Evolutionary conservation across 1,140 invertebrate genomes (phyloP), one percentile per base, ranked within the genome.

Genomic region (Ditylenchus dipsaci): DNA sequence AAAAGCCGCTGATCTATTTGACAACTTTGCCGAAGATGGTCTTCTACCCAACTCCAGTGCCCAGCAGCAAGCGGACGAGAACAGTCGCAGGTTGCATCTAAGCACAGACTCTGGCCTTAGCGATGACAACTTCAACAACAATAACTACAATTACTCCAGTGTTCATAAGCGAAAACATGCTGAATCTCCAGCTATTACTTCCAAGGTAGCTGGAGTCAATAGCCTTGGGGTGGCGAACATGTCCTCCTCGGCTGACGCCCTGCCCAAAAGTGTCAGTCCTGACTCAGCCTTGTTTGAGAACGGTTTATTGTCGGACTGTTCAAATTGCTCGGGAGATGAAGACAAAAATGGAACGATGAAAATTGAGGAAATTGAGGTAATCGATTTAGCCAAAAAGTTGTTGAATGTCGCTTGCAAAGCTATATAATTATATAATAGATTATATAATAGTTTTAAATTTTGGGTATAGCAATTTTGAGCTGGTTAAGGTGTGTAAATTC

Each of bases 61-160:
- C 19, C 29, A 30, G n/a, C 59, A 64, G n/a, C 17, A 64, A 56
- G 59, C 3, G 13, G n/a, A 21, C 11, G 38, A 21, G n/a, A 26
- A 15, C 59, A 29, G 19, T n/a, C 27, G 59, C 30, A 47, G 11
- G 13, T 43, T 78, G 33, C 67, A 78, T 53, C 76, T 79, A 33
- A 79, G 76, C 26, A 76, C 75, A 30, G 75, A 76, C 47, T 78
- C 76, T 17, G 75, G 75, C 17, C 67, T 76, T 15, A 76, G 74
- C 57, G 65, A 72, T 59, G 75, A 71, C n/a, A 29, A 27, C 49
- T 17, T 19, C 49, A 15, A 15, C n/a, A 7, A 7, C 49, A 15
- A 3, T 7, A 53, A 53, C n/a, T 26, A 38, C 33, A 53, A 53
- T 8, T 26, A 38, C 33, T 38, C 33, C 33, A 38, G 33, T 38